Conservation (phyloP, 1,140 invertebrate genomes). For the Epicauta chinensis region DNA sequence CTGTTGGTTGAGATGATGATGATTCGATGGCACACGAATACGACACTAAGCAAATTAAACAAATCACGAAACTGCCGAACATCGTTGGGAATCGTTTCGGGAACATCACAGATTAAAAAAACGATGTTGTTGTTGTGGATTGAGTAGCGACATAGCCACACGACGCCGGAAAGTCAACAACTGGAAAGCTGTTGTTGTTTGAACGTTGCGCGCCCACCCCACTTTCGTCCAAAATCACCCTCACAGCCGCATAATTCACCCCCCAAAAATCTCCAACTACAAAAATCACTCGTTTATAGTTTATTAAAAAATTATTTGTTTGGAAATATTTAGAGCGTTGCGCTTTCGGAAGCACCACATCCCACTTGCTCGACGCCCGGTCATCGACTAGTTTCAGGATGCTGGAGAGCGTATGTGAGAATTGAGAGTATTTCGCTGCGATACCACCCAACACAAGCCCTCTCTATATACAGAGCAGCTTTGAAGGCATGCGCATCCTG, state of each 20-base stretch:
- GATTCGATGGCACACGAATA: neutral
- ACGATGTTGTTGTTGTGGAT: no score
- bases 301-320: no score
- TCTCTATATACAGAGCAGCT: slow-evolving; percentile 7
- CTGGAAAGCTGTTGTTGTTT: neutral
- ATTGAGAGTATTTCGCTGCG: no score
- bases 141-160: no score
- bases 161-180: neutral
- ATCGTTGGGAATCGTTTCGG: neutral
- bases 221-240: no score
- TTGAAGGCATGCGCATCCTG: slow-evolving; percentile 23
- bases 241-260: no score
- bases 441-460: slow-evolving; percentile 7
- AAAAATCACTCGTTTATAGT: no score
- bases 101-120: neutral
- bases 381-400: slow-evolving; percentile 25
- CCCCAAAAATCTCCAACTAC: no score
- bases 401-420: slow-evolving; percentile 25
- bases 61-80: neutral
- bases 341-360: neutral
- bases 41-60: neutral
- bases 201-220: neutral
- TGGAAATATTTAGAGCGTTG: no score
- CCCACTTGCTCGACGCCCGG: slow-evolving; percentile 3
- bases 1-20: no score